Percentiles rank a stretch among this genome's conserved stretches.
Evolutionary conservation across 2,113 vertebrate species (phyloP).

Genomic region (Saimiri boliviensis): DNA sequence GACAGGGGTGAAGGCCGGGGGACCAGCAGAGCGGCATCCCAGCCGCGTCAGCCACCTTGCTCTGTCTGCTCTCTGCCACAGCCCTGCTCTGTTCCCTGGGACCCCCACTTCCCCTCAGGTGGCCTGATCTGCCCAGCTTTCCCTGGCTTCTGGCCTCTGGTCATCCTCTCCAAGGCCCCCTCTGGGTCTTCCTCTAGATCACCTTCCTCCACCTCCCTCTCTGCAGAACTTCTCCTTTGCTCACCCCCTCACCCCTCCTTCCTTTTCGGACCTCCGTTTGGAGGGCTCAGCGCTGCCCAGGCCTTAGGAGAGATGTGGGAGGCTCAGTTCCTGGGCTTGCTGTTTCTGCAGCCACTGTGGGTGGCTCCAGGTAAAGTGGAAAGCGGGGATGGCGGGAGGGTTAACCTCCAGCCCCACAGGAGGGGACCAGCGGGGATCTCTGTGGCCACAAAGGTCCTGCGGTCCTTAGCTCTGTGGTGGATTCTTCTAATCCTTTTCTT

Average conservation of each 20-base stretch:
- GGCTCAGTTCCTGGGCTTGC: background rate
- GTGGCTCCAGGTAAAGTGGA: constrained; percentile 72
- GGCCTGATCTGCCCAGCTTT: background rate
- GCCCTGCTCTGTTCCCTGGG: background rate
- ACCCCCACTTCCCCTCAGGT: background rate
- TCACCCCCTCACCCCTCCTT: background rate
- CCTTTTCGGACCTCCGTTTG: constrained; percentile 16
- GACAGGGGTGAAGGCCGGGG: constrained; percentile 40
- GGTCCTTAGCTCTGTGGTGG: background rate
- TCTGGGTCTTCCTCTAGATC: background rate
- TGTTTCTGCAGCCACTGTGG: constrained; percentile 61
- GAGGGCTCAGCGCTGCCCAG: background rate
- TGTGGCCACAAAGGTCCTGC: background rate
- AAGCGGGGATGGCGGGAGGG: constrained; percentile 32
- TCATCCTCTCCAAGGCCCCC: background rate
- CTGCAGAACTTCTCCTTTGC: background rate
- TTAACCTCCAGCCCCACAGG: background rate
- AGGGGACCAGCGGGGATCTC: background rate
- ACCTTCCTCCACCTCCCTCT: background rate
- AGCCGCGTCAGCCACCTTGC: background rate
- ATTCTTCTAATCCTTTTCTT: background rate
- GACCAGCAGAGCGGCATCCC: background rate
- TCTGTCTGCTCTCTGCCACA: constrained; percentile 22
- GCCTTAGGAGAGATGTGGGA: constrained; percentile 56
- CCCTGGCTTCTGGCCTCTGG: background rate